These are phyloP conservation scores for Aporophyla lueneburgensis DNA, from an alignment of 2,888 invertebrate species.

Conservation along the genomic window DNA sequence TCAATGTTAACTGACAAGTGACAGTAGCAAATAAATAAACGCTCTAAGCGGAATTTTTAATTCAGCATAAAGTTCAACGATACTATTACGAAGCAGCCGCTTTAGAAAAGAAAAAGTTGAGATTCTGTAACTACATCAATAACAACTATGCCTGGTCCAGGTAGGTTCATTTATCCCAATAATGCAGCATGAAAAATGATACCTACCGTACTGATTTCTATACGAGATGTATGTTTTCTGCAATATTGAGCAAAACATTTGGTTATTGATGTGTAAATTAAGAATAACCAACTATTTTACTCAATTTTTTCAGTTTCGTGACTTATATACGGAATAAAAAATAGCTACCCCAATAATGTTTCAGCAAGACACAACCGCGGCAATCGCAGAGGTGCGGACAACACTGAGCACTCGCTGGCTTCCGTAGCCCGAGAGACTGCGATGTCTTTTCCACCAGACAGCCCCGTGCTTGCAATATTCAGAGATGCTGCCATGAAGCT, in stretches of 20 bases:
- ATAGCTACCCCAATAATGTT: not conserved
- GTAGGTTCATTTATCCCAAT: slow-evolving; percentile 56
- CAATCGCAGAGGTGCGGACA: slow-evolving; percentile 64
- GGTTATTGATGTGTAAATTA: not conserved
- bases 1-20: not conserved
- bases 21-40: slow-evolving; percentile 31
- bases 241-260: not conserved
- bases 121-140: not conserved
- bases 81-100: not conserved
- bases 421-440: slow-evolving; percentile 80
- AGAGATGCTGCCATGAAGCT: slow-evolving; percentile 92
- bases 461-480: slow-evolving; percentile 92
- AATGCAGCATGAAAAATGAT: not conserved
- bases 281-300: not conserved
- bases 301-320: not conserved
- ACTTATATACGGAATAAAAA: not conserved
- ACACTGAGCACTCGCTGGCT: slow-evolving; percentile 73
- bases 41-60: slow-evolving; percentile 23
- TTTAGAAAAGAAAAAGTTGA: not conserved
- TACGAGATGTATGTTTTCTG: not conserved
- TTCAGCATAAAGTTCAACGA: not conserved
- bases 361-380: slow-evolving; percentile 78
- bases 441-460: slow-evolving; percentile 78
- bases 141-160: slow-evolving; percentile 76
- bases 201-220: not conserved